These are phyloP conservation scores for Ceratoteleas bidentatus DNA, from an alignment of 1,140 invertebrate genomes.

Conservation along the genomic window DNA sequence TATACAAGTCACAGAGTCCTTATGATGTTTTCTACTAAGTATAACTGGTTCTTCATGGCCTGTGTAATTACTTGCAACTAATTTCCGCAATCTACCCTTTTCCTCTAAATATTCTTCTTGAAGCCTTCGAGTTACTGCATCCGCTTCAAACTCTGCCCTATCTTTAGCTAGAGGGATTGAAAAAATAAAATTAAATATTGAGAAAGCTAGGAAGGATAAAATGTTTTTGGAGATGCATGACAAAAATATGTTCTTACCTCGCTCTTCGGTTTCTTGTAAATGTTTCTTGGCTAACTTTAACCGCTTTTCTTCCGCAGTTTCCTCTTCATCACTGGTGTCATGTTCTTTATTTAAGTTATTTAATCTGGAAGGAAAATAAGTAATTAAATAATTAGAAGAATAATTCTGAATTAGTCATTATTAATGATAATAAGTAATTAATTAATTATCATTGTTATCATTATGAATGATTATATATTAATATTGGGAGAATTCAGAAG, in stretches of 20 bases:
- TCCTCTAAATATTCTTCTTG: constrained; percentile 93
- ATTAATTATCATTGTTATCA: too few relatives aligned
- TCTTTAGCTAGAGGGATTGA: constrained; percentile 83
- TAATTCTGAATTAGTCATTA: too few relatives aligned
- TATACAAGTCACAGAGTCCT: constrained; percentile 90
- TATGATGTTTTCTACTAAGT: constrained; percentile 88
- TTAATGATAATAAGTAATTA: too few relatives aligned
- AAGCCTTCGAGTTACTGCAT: constrained; percentile 86
- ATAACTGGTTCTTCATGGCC: constrained; percentile 81
- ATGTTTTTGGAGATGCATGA: neutral
- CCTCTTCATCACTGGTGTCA: constrained; percentile 83
- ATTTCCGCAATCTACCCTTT: constrained; percentile 88
- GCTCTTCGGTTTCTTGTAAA: constrained; percentile 91
- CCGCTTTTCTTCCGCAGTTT: constrained; percentile 94
- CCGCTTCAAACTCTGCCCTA: constrained; percentile 85
- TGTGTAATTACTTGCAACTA: constrained; percentile 86
- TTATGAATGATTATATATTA: too few relatives aligned
- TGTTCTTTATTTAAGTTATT: constrained; percentile 18
- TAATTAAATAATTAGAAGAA: constrained; percentile 7
- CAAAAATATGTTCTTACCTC: constrained; percentile 80
- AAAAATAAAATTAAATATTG: constrained; percentile 13
- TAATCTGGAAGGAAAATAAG: constrained; percentile 12
- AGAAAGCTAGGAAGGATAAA: neutral
- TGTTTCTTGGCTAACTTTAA: constrained; percentile 93
- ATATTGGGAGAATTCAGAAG: too few relatives aligned